Evolutionary conservation across 2,888 invertebrate species (phyloP).

Genomic region (Pogonocherus hispidulus): DNA sequence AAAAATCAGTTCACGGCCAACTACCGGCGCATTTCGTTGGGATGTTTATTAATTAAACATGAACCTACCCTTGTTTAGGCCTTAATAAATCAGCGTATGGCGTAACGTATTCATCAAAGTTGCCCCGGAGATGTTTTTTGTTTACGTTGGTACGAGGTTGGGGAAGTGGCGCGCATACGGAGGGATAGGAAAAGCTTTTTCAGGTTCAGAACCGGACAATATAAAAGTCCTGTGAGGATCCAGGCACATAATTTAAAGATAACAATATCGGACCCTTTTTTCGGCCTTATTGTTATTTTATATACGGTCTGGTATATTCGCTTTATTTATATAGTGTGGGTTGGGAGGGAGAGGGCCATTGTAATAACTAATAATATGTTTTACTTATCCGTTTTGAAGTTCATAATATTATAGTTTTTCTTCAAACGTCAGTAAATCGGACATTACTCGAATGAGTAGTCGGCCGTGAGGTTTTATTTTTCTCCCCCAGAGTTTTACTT

Average conservation of each 20-base stretch:
- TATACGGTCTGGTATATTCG: too few species aligned
- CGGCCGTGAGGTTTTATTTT: too few species aligned
- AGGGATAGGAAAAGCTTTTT: background rate
- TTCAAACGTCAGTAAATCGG: too few species aligned
- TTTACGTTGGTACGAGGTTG: background rate
- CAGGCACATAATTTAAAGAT: background rate
- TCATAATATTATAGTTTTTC: too few species aligned
- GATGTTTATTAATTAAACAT: constrained; percentile 4
- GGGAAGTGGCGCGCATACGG: background rate
- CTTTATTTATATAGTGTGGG: too few species aligned
- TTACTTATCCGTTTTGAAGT: too few species aligned
- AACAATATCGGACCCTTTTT: background rate
- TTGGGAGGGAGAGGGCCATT: too few species aligned
- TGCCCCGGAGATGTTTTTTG: background rate
- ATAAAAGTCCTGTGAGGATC: background rate
- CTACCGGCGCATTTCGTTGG: background rate
- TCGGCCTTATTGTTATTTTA: background rate
- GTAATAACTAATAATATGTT: too few species aligned
- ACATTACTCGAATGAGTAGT: too few species aligned
- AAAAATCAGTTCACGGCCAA: background rate
- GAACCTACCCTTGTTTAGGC: background rate
- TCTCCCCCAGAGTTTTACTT: too few species aligned
- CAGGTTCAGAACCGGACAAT: background rate
- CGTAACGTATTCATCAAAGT: background rate
- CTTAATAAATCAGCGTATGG: background rate